Evolutionary conservation across 2,888 invertebrate species (phyloP), one percentile per base, ranked within the genome.

Genomic region (Petrolisthes manimaculis): DNA sequence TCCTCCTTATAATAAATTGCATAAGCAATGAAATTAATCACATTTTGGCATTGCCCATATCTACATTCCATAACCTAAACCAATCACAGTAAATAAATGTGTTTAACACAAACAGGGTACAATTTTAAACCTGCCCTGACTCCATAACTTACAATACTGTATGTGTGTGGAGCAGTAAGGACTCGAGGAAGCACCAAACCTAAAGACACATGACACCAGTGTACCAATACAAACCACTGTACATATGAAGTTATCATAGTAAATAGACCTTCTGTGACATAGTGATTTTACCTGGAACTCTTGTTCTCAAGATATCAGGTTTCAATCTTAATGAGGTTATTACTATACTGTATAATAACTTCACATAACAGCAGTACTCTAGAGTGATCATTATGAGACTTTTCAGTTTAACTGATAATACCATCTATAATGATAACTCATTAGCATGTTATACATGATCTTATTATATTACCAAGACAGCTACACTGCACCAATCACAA

Each of bases 81-180:
- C 84, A 88, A 88, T 88, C 88, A 88, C 88, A 88, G 88, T 71
- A 83, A 88, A 84, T 82, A 53, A 84, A 84, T 88, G 88, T 88
- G 88, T 88, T 88, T 88, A 88, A 88, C 88, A 88, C 88, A 88
- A 84, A 53, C 80, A 88, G 84, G 81, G 84, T 71, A 53, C 67
- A 84, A 84, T 84, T 88, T 88, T 84, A 37, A 84, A 81, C 80
- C 67, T 84, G 51, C 88, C 84, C 88, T 84, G 88, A 81, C 54
- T 71, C 56, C 80, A 61, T 86, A 86, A 84, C 84, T 56, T 88
- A 88, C 51, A 80, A 74, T 83, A 55, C 53, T 75, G 71, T 83
- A 71, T n/a, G 54, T 55, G 24, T 56, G 56, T 75, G 83, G 69
- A 51, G 82, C 82, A 82, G 82, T 14, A 21, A 71, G 71, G 14